phyloP scores from a whole-genome alignment of 2,888 invertebrate genomes.

The Pseudoips prasinana region DNA sequence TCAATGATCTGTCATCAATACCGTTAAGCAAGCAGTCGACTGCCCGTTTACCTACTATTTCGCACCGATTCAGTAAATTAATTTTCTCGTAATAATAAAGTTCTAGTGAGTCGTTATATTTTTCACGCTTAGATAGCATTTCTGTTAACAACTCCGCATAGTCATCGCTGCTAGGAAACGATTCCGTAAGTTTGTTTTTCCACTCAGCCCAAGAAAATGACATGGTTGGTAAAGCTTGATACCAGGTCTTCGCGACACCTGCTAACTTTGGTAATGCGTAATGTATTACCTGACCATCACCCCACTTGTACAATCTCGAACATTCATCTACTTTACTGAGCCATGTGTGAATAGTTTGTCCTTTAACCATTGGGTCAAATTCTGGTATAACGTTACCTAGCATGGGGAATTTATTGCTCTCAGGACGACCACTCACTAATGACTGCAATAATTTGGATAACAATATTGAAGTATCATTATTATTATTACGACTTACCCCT shows the following conservation, averaged over 20 bases:
- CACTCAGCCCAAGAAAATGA: slow-evolving; percentile 16
- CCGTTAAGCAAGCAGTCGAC: slow-evolving; percentile 16
- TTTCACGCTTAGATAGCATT: slow-evolving; percentile 12
- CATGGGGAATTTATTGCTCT: too few relatives aligned
- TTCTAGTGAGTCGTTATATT: slow-evolving; percentile 16
- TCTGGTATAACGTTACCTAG: not conserved
- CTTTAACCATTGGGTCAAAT: not conserved
- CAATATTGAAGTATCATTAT: too few relatives aligned
- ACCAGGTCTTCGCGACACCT: slow-evolving; percentile 9
- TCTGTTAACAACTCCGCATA: slow-evolving; percentile 7
- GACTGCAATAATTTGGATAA: too few relatives aligned
- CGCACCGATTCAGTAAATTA: slow-evolving; percentile 14
- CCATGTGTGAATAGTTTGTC: not conserved
- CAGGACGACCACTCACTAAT: too few relatives aligned
- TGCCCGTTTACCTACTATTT: slow-evolving; percentile 11
- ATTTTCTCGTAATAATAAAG: slow-evolving; percentile 19
- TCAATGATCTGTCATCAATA: slow-evolving; percentile 7
- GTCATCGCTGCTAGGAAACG: slow-evolving; percentile 1
- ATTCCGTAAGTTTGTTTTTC: slow-evolving; percentile 7
- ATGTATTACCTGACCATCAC: slow-evolving; percentile 7
- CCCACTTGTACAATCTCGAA: not conserved
- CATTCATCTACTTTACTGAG: not conserved
- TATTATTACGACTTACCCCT: too few relatives aligned
- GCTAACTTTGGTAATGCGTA: slow-evolving; percentile 5
- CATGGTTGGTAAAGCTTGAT: slow-evolving; percentile 10